Evolutionary conservation across 1,140 invertebrate genomes (phyloP).

Genomic region (Apocrypta bakeri): DNA sequence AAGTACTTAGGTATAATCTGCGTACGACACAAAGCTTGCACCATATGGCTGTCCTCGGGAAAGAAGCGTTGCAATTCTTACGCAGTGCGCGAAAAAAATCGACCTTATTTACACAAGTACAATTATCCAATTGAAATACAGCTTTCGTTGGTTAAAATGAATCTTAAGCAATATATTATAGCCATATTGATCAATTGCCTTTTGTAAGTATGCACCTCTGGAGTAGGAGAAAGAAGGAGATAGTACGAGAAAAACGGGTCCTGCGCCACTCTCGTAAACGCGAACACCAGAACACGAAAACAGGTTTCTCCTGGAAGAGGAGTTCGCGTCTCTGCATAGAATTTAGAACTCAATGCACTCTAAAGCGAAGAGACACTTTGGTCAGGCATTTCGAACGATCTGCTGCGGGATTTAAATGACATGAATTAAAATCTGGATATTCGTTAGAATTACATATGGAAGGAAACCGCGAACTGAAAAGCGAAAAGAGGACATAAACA

Average conservation of each 20-base stretch:
- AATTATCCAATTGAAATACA: too few species aligned
- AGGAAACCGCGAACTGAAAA: background rate
- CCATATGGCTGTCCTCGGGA: background rate
- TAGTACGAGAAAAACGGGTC: slow-evolving; percentile 2
- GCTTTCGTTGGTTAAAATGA: too few species aligned
- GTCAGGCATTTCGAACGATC: background rate
- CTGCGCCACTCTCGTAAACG: background rate
- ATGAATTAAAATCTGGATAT: too few species aligned
- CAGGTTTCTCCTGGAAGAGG: slow-evolving; percentile 2
- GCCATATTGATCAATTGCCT: background rate
- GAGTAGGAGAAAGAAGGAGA: background rate
- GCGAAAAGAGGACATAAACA: background rate
- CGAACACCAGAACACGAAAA: background rate
- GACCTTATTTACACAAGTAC: too few species aligned
- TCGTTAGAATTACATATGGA: slow-evolving; percentile 54
- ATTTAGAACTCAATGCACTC: too few species aligned
- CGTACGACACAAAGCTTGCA: background rate
- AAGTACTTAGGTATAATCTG: background rate
- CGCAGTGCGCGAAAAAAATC: background rate
- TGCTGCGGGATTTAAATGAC: background rate
- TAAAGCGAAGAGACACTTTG: too few species aligned
- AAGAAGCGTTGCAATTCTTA: background rate
- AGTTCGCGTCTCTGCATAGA: too few species aligned
- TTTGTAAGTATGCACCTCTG: background rate
- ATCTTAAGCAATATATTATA: too few species aligned